These are phyloP conservation scores for Mystacornis crossleyi DNA, from an alignment of 2,113 vertebrate genomes.

Conservation along the genomic window DNA sequence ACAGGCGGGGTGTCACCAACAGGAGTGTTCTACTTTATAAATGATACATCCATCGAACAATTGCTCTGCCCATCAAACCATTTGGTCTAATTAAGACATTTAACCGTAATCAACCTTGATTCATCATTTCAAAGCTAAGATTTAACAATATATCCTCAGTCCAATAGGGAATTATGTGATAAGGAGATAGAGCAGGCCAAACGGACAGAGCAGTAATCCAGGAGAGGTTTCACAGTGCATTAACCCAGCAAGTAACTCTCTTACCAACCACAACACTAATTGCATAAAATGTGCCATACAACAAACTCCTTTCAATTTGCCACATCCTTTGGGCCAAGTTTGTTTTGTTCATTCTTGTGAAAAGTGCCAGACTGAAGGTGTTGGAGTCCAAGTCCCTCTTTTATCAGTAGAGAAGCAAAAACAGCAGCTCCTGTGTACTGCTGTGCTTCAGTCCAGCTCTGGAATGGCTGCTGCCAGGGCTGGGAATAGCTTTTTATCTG, in stretches of 20 bases:
- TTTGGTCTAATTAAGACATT: neutral
- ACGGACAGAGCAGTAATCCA: neutral
- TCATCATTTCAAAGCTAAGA: conserved; percentile 1
- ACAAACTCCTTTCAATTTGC: neutral
- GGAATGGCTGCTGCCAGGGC: neutral
- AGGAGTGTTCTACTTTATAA: neutral
- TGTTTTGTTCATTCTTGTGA: neutral
- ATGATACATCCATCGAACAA: neutral
- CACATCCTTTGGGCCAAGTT: neutral
- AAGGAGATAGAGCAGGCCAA: neutral
- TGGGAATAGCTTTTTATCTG: neutral
- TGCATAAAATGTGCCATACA: neutral
- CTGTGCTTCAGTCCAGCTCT: neutral
- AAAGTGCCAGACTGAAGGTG: neutral
- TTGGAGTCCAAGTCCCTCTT: neutral
- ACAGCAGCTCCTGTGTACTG: neutral
- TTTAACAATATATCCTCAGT: neutral
- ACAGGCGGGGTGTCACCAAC: neutral
- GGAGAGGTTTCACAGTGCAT: neutral
- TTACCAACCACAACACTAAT: neutral
- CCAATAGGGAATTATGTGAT: neutral
- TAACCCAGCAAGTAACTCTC: neutral
- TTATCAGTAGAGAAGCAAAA: neutral
- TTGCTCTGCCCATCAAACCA: neutral
- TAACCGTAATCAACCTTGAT: neutral